A percentile compares a stretch with the other conserved stretches of the same genome.
Conservation (phyloP, 2,113 vertebrate genomes). For the Protomyctophum bolini region DNA sequence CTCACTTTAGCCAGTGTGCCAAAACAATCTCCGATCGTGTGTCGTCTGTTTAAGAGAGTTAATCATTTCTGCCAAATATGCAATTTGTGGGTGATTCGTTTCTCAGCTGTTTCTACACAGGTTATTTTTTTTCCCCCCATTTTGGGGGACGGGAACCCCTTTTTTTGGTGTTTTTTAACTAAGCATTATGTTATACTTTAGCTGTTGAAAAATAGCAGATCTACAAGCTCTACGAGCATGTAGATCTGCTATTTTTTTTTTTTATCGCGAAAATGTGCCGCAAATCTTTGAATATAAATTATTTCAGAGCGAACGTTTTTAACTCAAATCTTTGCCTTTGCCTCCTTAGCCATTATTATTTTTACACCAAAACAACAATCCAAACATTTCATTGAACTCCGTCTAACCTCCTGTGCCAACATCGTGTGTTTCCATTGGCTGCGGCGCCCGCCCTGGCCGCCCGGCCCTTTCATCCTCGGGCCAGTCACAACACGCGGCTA, state of each 20-base stretch:
- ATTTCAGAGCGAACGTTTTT: no score
- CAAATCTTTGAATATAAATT: no score
- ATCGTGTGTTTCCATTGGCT: slow-evolving; percentile 77
- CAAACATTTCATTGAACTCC: slow-evolving; percentile 85
- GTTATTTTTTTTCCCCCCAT: neutral
- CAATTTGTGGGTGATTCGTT: neutral
- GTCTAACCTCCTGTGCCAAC: slow-evolving; percentile 85
- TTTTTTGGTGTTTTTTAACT: neutral
- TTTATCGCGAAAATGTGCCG: no score
- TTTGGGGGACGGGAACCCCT: neutral
- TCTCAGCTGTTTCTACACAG: slow-evolving; percentile 28
- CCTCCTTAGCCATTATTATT: slow-evolving; percentile 30
- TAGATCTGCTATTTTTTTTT: no score
- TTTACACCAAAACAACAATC: slow-evolving; percentile 68
- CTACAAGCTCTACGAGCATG: no score
- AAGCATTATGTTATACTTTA: no score
- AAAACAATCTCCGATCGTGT: slow-evolving; percentile 16
- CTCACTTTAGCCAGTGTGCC: slow-evolving; percentile 18
- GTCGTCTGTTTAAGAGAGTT: slow-evolving; percentile 26
- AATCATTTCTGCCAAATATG: slow-evolving; percentile 34
- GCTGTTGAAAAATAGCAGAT: no score
- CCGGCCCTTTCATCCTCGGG: slow-evolving; percentile 85
- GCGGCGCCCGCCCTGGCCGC: slow-evolving; percentile 34
- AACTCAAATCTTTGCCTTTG: no score
- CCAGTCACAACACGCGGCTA: slow-evolving; percentile 86